phyloP scores from a whole-genome alignment of 2,113 vertebrate genomes.

The Indicator indicator region DNA sequence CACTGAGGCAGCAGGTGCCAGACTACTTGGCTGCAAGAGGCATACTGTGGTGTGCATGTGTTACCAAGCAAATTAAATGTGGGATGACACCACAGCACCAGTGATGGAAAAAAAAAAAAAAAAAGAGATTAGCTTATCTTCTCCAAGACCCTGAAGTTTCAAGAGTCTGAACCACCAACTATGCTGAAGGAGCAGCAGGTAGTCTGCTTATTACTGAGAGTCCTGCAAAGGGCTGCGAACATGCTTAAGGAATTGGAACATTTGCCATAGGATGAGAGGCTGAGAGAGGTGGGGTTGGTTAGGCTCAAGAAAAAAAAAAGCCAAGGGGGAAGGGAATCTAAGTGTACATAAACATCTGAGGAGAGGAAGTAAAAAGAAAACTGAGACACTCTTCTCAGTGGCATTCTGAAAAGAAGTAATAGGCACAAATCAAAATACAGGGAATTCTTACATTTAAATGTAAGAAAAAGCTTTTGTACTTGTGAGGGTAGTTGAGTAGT shows the following conservation, averaged over 20 bases:
- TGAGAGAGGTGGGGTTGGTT: not conserved
- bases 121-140: not conserved
- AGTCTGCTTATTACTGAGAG: not conserved
- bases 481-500: not conserved
- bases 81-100: not conserved
- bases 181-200: not conserved
- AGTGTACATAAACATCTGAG: not conserved
- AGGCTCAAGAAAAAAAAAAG: not conserved
- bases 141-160: not conserved
- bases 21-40: not conserved
- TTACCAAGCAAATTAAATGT: not conserved
- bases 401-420: not conserved
- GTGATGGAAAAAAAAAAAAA: too few species aligned
- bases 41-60: not conserved
- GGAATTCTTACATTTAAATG: not conserved
- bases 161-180: not conserved
- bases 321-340: fast-evolving
- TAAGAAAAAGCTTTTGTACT: not conserved
- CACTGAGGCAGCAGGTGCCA: not conserved
- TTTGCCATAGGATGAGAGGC: fast-evolving
- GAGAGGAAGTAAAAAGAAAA: not conserved
- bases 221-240: not conserved
- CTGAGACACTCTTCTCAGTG: not conserved
- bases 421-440: not conserved
- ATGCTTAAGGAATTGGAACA: not conserved